Evolutionary conservation across 1,140 invertebrate genomes (phyloP).

Genomic region (Drosophila lowei): DNA sequence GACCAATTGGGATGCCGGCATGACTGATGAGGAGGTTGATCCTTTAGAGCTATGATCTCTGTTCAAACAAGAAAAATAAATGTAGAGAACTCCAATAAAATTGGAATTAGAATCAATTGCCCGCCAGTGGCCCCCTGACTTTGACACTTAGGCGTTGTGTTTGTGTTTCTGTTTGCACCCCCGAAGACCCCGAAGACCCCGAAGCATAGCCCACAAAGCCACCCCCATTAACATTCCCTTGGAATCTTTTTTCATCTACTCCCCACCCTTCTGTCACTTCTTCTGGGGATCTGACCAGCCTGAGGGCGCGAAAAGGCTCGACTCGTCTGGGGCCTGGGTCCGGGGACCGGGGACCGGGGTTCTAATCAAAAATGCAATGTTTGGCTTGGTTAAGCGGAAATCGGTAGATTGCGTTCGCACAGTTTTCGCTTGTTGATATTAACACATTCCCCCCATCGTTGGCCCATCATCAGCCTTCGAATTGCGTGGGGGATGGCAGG

Average conservation of each 20-base stretch:
- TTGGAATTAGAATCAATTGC: conserved; percentile 48
- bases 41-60: no score
- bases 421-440: conserved; percentile 73
- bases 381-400: conserved; percentile 82
- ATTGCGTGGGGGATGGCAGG: background rate
- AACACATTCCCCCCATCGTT: conserved; percentile 46
- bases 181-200: background rate
- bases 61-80: background rate
- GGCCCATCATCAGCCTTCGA: conserved; percentile 9
- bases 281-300: conserved; percentile 59
- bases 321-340: conserved; percentile 1
- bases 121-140: background rate
- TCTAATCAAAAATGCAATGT: conserved; percentile 82
- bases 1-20: no score
- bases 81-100: conserved; percentile 34
- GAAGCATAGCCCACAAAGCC: conserved; percentile 26
- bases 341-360: no score
- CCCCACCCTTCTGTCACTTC: conserved; percentile 18
- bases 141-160: conserved; percentile 15
- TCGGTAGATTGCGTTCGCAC: conserved; percentile 78
- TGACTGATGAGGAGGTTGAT: no score
- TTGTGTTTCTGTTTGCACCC: background rate
- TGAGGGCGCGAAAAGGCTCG: conserved; percentile 30
- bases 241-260: conserved; percentile 10
- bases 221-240: conserved; percentile 40